A percentile compares a stretch with the other conserved stretches of the same genome.
These are phyloP conservation scores for Hirtodrosophila duncani DNA, from an alignment of 2,888 invertebrate genomes.

Conservation along the genomic window DNA sequence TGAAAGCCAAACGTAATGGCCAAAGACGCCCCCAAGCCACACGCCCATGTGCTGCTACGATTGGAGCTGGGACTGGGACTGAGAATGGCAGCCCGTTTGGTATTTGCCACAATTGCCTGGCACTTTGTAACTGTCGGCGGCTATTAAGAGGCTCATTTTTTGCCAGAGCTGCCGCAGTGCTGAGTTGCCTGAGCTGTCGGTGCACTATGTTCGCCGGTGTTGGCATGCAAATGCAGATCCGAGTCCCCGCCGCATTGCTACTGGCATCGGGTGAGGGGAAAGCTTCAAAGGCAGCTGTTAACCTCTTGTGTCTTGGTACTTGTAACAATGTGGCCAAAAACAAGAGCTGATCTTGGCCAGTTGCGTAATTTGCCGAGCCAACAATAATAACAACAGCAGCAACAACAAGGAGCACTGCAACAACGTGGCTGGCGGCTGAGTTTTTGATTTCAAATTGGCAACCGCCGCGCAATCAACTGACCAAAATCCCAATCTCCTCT, in stretches of 20 bases:
- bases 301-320: conserved; percentile 44
- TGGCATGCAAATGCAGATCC: conserved; percentile 48
- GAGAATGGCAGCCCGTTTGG: conserved; percentile 23
- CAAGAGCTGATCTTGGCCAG: conserved; percentile 56
- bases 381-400: conserved; percentile 24
- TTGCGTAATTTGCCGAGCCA: conserved; percentile 65
- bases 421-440: conserved; percentile 43
- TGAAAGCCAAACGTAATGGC: conserved; percentile 55
- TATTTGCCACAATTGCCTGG: conserved; percentile 73
- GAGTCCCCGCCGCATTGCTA: conserved; percentile 9
- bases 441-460: conserved; percentile 74
- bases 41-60: conserved; percentile 40
- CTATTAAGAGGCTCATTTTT: conserved; percentile 75
- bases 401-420: conserved; percentile 22
- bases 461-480: conserved; percentile 60
- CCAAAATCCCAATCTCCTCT: conserved; percentile 31
- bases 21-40: conserved; percentile 58
- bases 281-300: conserved; percentile 52
- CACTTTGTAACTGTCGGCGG: conserved; percentile 77
- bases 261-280: neutral
- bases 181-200: conserved; percentile 22
- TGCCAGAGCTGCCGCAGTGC: conserved; percentile 6
- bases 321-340: conserved; percentile 55
- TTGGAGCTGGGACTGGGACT: neutral
- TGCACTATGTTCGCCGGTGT: conserved; percentile 46